Evolutionary conservation across 2,797 vertebrate genomes (phyloP), one percentile per base, ranked within the genome.

Genomic region (Echeneis naucrates): DNA sequence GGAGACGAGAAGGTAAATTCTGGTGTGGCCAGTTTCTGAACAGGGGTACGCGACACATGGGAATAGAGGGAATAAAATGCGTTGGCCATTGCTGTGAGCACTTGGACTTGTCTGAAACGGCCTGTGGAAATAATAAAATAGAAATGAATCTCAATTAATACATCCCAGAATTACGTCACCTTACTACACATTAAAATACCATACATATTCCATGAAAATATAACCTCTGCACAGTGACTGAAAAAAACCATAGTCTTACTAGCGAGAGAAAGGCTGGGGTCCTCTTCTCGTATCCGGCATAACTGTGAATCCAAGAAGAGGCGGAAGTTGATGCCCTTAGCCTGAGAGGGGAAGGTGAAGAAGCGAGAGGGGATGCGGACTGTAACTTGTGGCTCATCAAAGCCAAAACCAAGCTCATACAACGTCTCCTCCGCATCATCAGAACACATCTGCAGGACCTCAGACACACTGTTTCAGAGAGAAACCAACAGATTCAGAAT

Each of bases 61-160:
- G 96, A 97, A 88, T 97, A 98, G 66, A 98, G 95, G 44, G 96
- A 97, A 91, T 96, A 96, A 82, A 98, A 96, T 5, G 96, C 95
- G 9, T 97, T 95, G 7, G 96, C 95, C 23, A 95, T 96, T 0
- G 89, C 93, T 1, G 96, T 96, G 75, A 98, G 85, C 1, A 95
- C 95, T 81, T 96, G 95, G 37, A 97, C 94, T 77, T 97, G 97
- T 88, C 95, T 95, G 92, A 98, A 98, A 63, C 97, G 96, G 93
- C 96, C 97, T 98, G 82, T 5, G 19, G 24, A 50, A 61, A 67
- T 9, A 54, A 75, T 3, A 7, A 32, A 32, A 60, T 2, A 8
- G 6, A 8, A 47, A 44, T 45, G 0, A 54, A 0, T n/a, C 17
- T 52, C 16, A 53, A 21, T 3, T 55, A 3, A 5, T 48, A 61